Base-by-base conservation (phyloP, 2,797 vertebrate species). In the Rhynchonycteris naso region DNA sequence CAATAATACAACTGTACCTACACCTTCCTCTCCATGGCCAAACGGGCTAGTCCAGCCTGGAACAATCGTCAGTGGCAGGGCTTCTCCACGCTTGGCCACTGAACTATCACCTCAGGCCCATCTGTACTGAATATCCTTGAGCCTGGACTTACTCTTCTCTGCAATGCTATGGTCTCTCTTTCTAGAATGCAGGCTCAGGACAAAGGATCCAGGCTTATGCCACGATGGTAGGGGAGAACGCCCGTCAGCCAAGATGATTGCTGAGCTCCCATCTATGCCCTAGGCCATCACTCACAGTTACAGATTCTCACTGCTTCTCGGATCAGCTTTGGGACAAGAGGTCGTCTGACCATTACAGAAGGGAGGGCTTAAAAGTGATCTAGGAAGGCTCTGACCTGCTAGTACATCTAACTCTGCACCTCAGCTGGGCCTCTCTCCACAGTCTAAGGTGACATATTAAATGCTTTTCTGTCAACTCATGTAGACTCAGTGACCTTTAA, bases 361-460 rank as follows among this genome's bases (percentile, higher is more conserved):
- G 52, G n/a, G 86, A 95, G 24, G 54, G 65, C 69, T 94, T 92
- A 35, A 35, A 58, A 82, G 71, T 56, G 71, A 93, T 83, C 58
- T 43, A 79, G 81, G 79, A 91, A 95, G 66, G 74, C 93, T 72
- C 24, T 47, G 88, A 87, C 75, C n/a, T 79, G 58, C 68, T 68
- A 43, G 78, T 74, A 24, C 21, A 68, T 68, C 78, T 95, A 68
- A 78, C 81, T 59, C 58, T 76, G 21, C 38, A 71, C 35, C 63
- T 84, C 43, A 72, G 79, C 75, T 82, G 66, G 82, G 85, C 87
- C 2, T 30, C 69, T 96, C 54, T 91, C 88, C 72, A 82, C 65
- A 38, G 56, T 95, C 72, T 95, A 74, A 38, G 35, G 71, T 94
- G 91, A 93, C 76, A 93, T 69, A 93, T 68, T 90, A 94, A 95